Evolutionary conservation across 2,113 vertebrate genomes (phyloP).

Genomic region (Salvator merianae): DNA sequence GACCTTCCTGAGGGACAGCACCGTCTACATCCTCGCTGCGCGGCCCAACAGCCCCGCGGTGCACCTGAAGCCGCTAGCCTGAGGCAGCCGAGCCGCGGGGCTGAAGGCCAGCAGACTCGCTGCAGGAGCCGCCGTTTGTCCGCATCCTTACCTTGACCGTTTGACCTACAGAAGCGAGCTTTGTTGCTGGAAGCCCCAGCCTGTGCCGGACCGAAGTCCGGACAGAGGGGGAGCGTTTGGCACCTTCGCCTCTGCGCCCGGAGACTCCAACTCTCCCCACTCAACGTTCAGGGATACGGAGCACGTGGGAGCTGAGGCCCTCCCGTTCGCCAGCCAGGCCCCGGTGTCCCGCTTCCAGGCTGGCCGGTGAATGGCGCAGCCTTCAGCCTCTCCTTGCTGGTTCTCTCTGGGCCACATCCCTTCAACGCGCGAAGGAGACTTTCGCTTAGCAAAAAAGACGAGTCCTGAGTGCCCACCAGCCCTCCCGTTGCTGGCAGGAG

Average conservation of each 20-base stretch:
- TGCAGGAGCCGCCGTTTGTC: background rate
- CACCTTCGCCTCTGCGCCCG: background rate
- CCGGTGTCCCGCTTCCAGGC: background rate
- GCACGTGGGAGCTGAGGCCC: slow-evolving; percentile 2
- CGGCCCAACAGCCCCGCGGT: slow-evolving; percentile 91
- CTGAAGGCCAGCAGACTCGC: background rate
- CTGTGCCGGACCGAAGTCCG: background rate
- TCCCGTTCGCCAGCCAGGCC: background rate
- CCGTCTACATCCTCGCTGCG: slow-evolving; percentile 88
- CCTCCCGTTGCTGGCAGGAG: background rate
- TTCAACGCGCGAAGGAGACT: background rate
- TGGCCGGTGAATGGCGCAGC: background rate
- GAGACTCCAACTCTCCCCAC: background rate
- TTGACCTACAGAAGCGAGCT: background rate
- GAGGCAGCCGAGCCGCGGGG: slow-evolving; percentile 46
- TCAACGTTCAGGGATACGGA: background rate
- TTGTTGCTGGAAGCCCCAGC: background rate
- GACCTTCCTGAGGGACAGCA: slow-evolving; percentile 85
- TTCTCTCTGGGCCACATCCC: background rate
- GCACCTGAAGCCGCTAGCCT: slow-evolving; percentile 88
- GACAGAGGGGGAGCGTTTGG: background rate
- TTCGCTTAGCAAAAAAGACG: background rate
- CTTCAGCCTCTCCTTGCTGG: background rate
- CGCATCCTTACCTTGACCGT: too few relatives aligned
- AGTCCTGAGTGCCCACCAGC: background rate